These are phyloP conservation scores for Polydesmus complanatus DNA, from an alignment of 2,888 invertebrate genomes.

Conservation along the genomic window DNA sequence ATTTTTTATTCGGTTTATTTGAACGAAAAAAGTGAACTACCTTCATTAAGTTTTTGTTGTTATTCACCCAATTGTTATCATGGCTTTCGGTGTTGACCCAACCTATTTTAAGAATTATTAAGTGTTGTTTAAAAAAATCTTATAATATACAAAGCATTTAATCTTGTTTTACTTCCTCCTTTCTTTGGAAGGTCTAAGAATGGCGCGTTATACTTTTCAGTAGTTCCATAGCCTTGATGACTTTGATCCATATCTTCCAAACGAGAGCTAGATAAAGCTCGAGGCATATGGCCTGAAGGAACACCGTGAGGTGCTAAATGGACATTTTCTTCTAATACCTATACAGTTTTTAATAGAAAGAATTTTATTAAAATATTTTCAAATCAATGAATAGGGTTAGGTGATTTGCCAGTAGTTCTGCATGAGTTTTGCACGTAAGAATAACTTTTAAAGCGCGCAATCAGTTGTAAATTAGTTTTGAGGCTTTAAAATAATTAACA, in stretches of 20 bases:
- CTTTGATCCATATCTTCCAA: slow-evolving; percentile 54
- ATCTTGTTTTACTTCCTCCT: slow-evolving; percentile 12
- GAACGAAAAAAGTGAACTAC: no score
- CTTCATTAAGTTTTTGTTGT: no score
- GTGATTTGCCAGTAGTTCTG: no score
- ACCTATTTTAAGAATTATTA: not conserved
- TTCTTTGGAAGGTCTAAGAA: slow-evolving; percentile 49
- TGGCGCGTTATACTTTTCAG: slow-evolving; percentile 48
- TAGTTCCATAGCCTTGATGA: slow-evolving; percentile 56
- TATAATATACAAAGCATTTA: slow-evolving; percentile 10
- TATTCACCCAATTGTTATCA: no score
- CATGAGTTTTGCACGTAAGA: no score
- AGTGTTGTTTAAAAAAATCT: not conserved
- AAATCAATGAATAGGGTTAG: no score
- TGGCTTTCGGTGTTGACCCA: not conserved
- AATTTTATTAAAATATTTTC: no score
- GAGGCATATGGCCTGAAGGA: slow-evolving; percentile 61
- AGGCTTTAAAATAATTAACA: no score
- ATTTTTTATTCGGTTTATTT: no score
- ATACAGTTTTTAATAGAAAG: no score
- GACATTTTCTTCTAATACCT: slow-evolving; percentile 57
- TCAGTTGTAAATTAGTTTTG: no score
- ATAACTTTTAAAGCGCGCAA: no score
- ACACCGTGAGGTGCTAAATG: slow-evolving; percentile 91
- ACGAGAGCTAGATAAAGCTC: slow-evolving; percentile 66